phyloP scores from a whole-genome alignment of 2,797 vertebrate species.

The Danio albolineatus region DNA sequence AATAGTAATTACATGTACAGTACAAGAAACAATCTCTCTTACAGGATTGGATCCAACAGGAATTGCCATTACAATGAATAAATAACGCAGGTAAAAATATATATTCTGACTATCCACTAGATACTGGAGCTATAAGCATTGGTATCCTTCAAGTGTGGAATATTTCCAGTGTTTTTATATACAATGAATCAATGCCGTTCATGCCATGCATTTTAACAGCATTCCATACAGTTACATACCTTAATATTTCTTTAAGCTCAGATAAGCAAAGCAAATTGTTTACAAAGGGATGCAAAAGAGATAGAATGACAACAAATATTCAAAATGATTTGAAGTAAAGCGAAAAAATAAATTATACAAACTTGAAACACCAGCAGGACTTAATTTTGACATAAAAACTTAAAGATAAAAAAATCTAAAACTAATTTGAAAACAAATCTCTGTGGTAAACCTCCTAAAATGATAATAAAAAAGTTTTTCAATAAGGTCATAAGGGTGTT shows the following conservation, averaged over 20 bases:
- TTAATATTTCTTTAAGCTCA: constrained; percentile 27
- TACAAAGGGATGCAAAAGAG: not conserved
- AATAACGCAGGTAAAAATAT: constrained; percentile 59
- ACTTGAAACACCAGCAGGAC: constrained; percentile 21
- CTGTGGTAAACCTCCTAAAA: constrained; percentile 36
- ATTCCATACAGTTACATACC: constrained; percentile 24
- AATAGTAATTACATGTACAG: constrained; percentile 67
- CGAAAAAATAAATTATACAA: constrained; percentile 29
- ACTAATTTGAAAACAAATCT: constrained; percentile 3
- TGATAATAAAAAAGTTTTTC: not conserved
- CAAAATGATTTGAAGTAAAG: not conserved
- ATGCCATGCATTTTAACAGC: constrained; percentile 42
- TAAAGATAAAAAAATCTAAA: constrained; percentile 21
- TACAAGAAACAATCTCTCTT: constrained; percentile 57
- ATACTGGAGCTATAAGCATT: constrained; percentile 28
- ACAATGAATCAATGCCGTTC: constrained; percentile 35
- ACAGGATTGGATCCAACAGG: constrained; percentile 55
- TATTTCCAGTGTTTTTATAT: constrained; percentile 52
- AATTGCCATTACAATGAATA: constrained; percentile 55
- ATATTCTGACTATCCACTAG: constrained; percentile 39
- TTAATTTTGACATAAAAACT: constrained; percentile 20
- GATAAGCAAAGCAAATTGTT: constrained; percentile 24
- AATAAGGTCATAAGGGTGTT: not conserved
- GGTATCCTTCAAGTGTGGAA: constrained; percentile 46
- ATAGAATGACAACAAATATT: constrained; percentile 13